phyloP scores from a whole-genome alignment of 2,888 invertebrate genomes.

The Steinernema carpocapsae region DNA sequence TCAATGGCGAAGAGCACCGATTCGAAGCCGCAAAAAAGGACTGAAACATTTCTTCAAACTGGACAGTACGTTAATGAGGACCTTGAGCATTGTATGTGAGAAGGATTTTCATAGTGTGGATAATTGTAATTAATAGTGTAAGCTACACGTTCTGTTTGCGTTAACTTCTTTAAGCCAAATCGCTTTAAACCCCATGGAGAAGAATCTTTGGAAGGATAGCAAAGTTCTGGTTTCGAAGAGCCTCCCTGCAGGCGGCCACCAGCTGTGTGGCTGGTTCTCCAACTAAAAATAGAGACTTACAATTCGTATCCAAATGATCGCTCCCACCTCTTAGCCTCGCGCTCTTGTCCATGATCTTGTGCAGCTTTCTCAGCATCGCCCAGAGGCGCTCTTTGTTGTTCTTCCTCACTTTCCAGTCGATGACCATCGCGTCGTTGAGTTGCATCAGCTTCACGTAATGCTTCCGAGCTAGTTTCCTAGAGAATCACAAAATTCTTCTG shows the following conservation, averaged over 20 bases:
- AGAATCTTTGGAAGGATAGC: conserved; percentile 53
- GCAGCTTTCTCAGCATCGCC: conserved; percentile 46
- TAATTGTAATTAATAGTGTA: no score
- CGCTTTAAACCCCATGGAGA: conserved; percentile 38
- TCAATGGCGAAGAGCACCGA: no score
- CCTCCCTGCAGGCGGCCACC: conserved; percentile 58
- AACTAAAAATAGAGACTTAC: conserved; percentile 49
- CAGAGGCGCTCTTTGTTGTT: conserved; percentile 44
- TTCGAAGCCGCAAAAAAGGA: no score
- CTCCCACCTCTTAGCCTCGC: conserved; percentile 45
- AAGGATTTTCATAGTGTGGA: no score
- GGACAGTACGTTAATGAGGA: no score
- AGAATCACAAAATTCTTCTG: neutral
- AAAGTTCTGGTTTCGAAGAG: conserved; percentile 63
- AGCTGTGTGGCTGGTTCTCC: conserved; percentile 57
- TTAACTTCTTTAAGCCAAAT: no score
- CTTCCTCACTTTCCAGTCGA: conserved; percentile 47
- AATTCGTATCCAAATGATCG: neutral
- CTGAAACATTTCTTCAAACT: no score
- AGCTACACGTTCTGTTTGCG: no score
- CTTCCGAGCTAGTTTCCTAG: neutral
- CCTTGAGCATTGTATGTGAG: no score
- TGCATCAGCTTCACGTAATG: conserved; percentile 33
- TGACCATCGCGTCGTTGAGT: conserved; percentile 16
- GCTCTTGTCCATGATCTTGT: conserved; percentile 50